Conservation (phyloP, 2,888 invertebrate species). For the Meganola albula region DNA sequence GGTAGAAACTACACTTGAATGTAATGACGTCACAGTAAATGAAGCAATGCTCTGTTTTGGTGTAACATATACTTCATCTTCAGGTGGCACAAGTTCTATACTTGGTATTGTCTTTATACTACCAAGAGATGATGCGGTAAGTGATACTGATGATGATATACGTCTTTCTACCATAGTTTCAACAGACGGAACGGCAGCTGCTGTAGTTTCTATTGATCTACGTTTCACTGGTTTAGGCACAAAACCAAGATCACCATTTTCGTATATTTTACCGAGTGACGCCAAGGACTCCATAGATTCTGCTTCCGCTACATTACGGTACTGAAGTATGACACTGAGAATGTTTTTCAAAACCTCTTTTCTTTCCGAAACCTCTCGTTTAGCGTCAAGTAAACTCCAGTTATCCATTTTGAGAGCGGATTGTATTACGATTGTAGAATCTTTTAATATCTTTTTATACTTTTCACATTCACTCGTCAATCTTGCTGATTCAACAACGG, state of each 20-base stretch:
- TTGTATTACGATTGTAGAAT: constrained; percentile 78
- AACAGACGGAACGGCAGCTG: neutral
- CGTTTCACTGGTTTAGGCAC: constrained; percentile 60
- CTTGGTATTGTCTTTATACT: constrained; percentile 63
- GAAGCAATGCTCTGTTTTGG: constrained; percentile 54
- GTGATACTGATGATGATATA: constrained; percentile 11
- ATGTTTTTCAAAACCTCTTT: constrained; percentile 74
- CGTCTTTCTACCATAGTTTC: neutral
- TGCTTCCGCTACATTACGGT: constrained; percentile 49
- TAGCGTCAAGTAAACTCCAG: constrained; percentile 51
- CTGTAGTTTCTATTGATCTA: constrained; percentile 1
- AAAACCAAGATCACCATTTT: constrained; percentile 82
- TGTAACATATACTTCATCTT: constrained; percentile 30
- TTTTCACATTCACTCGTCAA: constrained; percentile 74
- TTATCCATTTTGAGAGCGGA: constrained; percentile 75
- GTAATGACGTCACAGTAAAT: constrained; percentile 48
- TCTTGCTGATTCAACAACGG: constrained; percentile 61
- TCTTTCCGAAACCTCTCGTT: constrained; percentile 62
- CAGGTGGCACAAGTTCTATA: constrained; percentile 41
- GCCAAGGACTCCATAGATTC: constrained; percentile 66
- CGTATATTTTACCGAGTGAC: constrained; percentile 75
- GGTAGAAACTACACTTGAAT: constrained; percentile 36
- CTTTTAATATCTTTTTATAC: constrained; percentile 76
- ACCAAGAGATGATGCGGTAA: constrained; percentile 38
- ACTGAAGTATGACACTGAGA: constrained; percentile 66